These are phyloP conservation scores for Hippocampus guttulatus DNA, from an alignment of 2,113 vertebrate genomes.

Conservation along the genomic window DNA sequence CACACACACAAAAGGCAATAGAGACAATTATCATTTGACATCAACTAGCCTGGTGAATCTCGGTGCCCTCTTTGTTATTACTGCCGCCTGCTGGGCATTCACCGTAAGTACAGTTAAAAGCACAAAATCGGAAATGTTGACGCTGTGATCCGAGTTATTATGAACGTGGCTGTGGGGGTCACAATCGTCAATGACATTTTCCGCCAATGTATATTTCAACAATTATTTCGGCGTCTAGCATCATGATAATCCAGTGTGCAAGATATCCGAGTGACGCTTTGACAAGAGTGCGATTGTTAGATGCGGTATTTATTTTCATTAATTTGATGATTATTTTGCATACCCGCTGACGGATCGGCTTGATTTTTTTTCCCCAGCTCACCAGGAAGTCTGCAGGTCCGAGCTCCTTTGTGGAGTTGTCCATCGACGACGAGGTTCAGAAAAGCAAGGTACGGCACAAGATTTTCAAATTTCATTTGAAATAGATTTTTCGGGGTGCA, in stretches of 20 bases:
- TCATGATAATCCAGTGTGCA: too few species aligned
- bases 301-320: neutral
- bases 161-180: too few species aligned
- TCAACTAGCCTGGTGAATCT: neutral
- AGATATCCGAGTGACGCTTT: too few species aligned
- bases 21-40: neutral
- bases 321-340: neutral
- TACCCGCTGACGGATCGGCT: constrained; percentile 4
- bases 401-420: constrained; percentile 81
- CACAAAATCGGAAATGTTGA: neutral
- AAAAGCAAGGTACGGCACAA: constrained; percentile 83
- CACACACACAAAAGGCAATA: neutral
- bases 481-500: too few species aligned
- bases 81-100: constrained; percentile 33
- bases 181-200: too few species aligned
- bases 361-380: constrained; percentile 49
- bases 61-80: neutral
- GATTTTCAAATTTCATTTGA: neutral
- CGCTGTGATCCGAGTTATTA: neutral
- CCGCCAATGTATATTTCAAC: too few species aligned
- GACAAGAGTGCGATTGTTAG: too few species aligned
- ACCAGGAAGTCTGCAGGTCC: constrained; percentile 74
- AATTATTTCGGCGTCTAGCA: too few species aligned
- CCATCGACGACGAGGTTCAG: constrained; percentile 75
- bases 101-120: neutral